These are phyloP conservation scores for Cariama cristata DNA, from an alignment of 2,113 vertebrate genomes.

Conservation along the genomic window DNA sequence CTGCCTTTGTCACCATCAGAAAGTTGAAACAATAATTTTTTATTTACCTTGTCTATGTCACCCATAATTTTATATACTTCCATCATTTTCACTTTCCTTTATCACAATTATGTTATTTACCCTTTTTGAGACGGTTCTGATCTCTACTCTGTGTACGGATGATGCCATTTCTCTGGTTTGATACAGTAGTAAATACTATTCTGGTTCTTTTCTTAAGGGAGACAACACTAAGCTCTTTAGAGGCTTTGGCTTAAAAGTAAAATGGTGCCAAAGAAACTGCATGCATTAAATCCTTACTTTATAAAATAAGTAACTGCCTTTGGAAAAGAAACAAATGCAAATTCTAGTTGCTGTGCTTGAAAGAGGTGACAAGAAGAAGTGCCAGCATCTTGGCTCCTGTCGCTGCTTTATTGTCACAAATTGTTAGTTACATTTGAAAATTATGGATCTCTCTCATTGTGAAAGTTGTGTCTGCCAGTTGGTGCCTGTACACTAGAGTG, in stretches of 20 bases:
- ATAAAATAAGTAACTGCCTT: slow-evolving; percentile 46
- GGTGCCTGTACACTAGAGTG: slow-evolving; percentile 52
- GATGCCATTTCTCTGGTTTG: neutral
- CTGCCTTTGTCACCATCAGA: neutral
- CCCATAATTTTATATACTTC: neutral
- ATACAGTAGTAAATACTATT: neutral
- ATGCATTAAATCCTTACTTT: slow-evolving; percentile 2
- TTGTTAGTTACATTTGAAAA: slow-evolving; percentile 71
- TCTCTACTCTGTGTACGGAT: neutral
- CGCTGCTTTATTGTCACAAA: slow-evolving; percentile 63
- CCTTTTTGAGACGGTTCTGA: neutral
- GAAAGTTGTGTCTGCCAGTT: slow-evolving; percentile 54
- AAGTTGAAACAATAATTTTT: neutral
- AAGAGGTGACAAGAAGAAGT: slow-evolving; percentile 46
- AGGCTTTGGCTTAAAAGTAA: slow-evolving; percentile 4
- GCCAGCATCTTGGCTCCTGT: slow-evolving; percentile 60
- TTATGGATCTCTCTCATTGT: slow-evolving; percentile 44
- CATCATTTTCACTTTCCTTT: neutral
- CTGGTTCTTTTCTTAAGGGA: neutral
- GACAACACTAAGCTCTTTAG: neutral
- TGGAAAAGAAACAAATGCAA: slow-evolving; percentile 58
- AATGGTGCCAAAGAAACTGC: neutral
- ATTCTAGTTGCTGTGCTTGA: slow-evolving; percentile 35
- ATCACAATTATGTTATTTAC: neutral
- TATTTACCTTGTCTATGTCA: neutral